Evolutionary conservation across 64 coral and sea anemone species (phyloP).

Genomic region (Porites australiensis): DNA sequence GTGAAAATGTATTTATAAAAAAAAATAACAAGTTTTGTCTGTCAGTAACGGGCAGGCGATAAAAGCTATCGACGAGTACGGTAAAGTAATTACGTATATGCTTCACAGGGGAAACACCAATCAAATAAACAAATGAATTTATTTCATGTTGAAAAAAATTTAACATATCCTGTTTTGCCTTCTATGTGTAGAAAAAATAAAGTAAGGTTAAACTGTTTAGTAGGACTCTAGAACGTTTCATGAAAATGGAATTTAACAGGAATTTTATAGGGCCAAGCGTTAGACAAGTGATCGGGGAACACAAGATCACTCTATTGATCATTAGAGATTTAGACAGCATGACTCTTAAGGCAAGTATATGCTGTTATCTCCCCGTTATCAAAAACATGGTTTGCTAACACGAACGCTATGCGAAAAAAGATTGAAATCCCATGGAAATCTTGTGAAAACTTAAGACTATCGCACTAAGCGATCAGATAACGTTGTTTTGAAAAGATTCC

Average conservation of each 20-base stretch:
- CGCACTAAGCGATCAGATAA: constrained; percentile 2
- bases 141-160: neutral
- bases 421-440: neutral
- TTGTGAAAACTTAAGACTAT: neutral
- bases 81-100: constrained; percentile 40
- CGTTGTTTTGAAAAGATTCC: neutral
- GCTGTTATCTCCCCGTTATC: neutral
- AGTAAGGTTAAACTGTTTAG: too few species aligned
- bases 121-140: neutral
- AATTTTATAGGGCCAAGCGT: too few species aligned
- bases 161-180: too few species aligned
- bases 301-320: too few species aligned
- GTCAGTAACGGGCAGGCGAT: neutral
- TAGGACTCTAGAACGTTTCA: too few species aligned
- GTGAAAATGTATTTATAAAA: neutral
- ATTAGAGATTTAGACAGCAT: neutral
- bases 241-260: too few species aligned
- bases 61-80: neutral
- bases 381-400: constrained; percentile 2
- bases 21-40: neutral
- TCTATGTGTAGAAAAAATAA: too few species aligned
- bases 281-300: too few species aligned
- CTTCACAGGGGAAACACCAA: neutral
- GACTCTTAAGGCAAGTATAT: neutral
- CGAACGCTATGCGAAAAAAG: neutral